Conservation (phyloP, 37 sponge, comb jelly and placozoan genomes). For the Corticium candelabrum region DNA sequence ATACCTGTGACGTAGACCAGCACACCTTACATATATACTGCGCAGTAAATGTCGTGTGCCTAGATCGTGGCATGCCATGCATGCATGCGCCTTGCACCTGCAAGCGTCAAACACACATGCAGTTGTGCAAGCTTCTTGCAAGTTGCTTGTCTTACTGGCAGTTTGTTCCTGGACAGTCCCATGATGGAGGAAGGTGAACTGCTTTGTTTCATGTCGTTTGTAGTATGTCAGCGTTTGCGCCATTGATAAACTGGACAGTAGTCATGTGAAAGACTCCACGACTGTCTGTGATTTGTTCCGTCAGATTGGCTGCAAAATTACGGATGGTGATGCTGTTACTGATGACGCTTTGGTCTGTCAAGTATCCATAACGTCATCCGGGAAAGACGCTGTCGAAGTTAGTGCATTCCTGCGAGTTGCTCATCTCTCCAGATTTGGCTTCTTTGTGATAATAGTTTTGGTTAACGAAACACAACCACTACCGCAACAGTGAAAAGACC, state of each 20-base stretch:
- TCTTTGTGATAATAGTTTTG: not conserved
- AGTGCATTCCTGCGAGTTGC: not conserved
- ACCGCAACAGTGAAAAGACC: not conserved
- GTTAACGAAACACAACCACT: not conserved
- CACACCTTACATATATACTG: no score
- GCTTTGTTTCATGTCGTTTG: not conserved
- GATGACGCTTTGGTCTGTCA: not conserved
- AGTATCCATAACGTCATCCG: not conserved
- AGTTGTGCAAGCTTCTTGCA: no score
- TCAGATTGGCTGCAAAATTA: not conserved
- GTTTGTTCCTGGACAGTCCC: no score
- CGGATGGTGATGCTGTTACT: not conserved
- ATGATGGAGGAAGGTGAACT: not conserved
- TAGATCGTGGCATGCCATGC: no score
- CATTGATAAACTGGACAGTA: not conserved
- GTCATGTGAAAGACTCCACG: not conserved
- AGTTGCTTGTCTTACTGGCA: no score
- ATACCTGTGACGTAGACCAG: no score
- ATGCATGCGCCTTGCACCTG: no score
- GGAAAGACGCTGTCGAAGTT: not conserved
- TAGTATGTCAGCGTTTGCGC: not conserved
- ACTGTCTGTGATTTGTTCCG: not conserved
- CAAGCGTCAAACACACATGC: no score
- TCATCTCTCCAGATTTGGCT: not conserved
- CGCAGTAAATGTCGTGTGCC: no score